These are phyloP conservation scores for Callaeas wilsoni DNA, from an alignment of 2,113 vertebrate species.

Conservation along the genomic window DNA sequence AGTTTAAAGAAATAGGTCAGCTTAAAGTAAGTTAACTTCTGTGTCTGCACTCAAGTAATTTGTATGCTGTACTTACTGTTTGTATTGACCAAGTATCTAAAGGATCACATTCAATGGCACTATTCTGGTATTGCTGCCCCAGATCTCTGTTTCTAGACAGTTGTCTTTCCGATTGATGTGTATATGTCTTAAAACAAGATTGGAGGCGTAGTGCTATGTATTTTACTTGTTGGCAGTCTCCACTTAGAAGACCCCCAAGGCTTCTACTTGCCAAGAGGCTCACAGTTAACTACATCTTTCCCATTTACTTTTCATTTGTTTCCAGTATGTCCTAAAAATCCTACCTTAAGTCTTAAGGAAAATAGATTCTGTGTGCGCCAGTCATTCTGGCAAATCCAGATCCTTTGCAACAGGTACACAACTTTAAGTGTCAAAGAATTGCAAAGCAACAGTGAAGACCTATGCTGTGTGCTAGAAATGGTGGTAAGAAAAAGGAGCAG, in stretches of 20 bases:
- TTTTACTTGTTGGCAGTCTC: not conserved
- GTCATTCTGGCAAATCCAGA: not conserved
- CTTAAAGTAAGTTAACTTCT: constrained; percentile 81
- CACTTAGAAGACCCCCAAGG: not conserved
- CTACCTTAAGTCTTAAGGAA: not conserved
- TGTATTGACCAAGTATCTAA: not conserved
- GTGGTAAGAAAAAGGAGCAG: not conserved
- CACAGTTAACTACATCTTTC: not conserved
- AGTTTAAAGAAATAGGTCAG: constrained; percentile 96
- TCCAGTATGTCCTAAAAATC: not conserved
- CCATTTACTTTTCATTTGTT: not conserved
- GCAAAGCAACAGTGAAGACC: not conserved
- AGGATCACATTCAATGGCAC: not conserved
- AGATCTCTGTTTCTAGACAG: not conserved
- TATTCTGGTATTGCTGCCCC: not conserved
- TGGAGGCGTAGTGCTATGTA: not conserved
- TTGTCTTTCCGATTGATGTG: not conserved
- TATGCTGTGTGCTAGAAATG: not conserved
- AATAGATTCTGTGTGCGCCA: not conserved
- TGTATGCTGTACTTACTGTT: not conserved
- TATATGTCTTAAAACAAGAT: not conserved
- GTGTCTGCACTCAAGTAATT: not conserved
- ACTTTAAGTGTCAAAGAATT: not conserved
- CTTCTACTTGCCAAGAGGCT: not conserved
- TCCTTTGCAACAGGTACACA: not conserved